Evolutionary conservation across 1,140 invertebrate species (phyloP).

Genomic region (Ceratoteleas bidentatus): DNA sequence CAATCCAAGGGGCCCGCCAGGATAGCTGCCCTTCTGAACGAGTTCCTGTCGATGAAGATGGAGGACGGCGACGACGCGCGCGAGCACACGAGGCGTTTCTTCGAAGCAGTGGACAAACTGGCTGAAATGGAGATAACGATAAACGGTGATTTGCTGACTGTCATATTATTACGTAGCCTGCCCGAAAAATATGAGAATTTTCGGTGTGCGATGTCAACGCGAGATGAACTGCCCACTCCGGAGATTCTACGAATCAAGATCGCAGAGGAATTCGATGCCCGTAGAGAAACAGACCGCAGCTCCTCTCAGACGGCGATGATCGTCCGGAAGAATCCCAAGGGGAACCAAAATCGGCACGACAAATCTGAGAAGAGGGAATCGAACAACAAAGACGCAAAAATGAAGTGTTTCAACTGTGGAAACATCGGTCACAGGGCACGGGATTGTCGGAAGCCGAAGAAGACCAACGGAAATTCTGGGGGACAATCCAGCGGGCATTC

Average conservation of each 20-base stretch:
- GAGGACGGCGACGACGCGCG: background rate
- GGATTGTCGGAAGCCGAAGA: background rate
- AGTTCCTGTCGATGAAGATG: background rate
- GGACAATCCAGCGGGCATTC: background rate
- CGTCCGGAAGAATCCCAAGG: background rate
- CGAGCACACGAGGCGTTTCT: background rate
- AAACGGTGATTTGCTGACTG: background rate
- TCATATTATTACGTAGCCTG: background rate
- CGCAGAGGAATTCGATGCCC: background rate
- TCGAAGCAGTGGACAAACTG: background rate
- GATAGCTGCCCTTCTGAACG: background rate
- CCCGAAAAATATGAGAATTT: background rate
- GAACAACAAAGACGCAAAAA: background rate
- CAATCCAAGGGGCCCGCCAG: background rate
- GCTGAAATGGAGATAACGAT: background rate
- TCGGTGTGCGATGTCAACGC: background rate
- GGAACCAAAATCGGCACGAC: background rate
- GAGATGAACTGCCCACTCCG: background rate
- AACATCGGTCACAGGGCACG: background rate
- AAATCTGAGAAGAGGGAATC: background rate
- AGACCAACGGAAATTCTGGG: background rate
- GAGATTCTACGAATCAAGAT: background rate
- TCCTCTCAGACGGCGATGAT: background rate
- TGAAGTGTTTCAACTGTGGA: background rate
- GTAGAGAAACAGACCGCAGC: background rate